A percentile compares a stretch with the other conserved stretches of the same genome.
These are phyloP conservation scores for Orthonychiurus folsomi DNA, from an alignment of 2,888 invertebrate genomes.

Conservation along the genomic window DNA sequence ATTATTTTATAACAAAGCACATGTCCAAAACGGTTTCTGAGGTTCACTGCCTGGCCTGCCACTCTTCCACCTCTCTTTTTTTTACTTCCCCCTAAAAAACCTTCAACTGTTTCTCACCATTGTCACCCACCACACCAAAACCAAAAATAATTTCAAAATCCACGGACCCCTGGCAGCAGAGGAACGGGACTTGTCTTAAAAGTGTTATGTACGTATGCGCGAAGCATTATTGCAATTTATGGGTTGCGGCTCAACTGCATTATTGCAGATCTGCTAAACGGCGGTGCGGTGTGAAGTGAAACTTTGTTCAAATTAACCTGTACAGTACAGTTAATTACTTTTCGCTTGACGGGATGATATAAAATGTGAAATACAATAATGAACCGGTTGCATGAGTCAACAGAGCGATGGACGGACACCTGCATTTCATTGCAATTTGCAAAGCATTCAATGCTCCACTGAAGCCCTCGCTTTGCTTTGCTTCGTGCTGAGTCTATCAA, in stretches of 20 bases:
- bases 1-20: not conserved
- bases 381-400: slow-evolving; percentile 1
- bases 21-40: not conserved
- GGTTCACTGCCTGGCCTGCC: not conserved
- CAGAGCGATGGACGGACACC: too few relatives aligned
- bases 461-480: too few relatives aligned
- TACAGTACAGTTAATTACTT: not conserved
- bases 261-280: too few relatives aligned
- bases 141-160: not conserved
- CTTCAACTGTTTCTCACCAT: not conserved
- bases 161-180: not conserved
- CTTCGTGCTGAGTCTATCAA: too few relatives aligned
- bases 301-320: not conserved
- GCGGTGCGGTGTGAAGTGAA: not conserved
- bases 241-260: too few relatives aligned
- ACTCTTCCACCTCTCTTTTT: not conserved
- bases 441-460: not conserved
- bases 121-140: not conserved
- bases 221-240: too few relatives aligned
- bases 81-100: not conserved
- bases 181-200: not conserved
- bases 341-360: not conserved
- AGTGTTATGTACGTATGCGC: too few relatives aligned
- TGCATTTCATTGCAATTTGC: not conserved
- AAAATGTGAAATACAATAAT: not conserved